Conservation (phyloP, 2,888 invertebrate species). For the Hemithea aestivaria region DNA sequence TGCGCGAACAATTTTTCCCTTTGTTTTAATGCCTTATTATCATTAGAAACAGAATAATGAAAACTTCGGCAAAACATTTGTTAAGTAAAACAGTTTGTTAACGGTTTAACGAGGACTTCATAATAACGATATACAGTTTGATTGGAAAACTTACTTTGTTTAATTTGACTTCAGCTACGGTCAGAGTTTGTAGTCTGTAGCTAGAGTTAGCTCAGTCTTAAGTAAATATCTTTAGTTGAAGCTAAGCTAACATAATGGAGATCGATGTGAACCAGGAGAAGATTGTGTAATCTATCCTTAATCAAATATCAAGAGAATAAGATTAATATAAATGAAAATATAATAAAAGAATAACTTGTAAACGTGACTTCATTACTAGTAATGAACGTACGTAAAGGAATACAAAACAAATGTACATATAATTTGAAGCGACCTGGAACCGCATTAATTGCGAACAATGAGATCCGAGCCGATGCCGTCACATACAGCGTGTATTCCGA, state of each 20-base stretch:
- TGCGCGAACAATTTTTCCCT: conserved; percentile 4
- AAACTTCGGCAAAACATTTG: too few relatives aligned
- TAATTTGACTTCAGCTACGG: conserved; percentile 26
- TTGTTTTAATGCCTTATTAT: conserved; percentile 1
- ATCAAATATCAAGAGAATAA: conserved; percentile 5
- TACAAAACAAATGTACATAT: conserved; percentile 21
- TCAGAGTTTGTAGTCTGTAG: conserved; percentile 27
- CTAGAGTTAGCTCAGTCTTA: conserved; percentile 24
- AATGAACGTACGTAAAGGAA: conserved; percentile 19
- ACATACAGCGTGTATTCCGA: conserved; percentile 21
- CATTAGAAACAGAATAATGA: not conserved
- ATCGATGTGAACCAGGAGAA: too few relatives aligned
- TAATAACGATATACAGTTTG: conserved; percentile 31
- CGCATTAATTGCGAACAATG: conserved; percentile 28
- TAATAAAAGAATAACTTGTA: conserved; percentile 15
- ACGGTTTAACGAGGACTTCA: conserved; percentile 19
- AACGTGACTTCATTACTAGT: conserved; percentile 21
- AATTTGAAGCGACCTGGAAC: conserved; percentile 16
- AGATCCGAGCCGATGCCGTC: conserved; percentile 13
- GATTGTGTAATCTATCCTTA: too few relatives aligned
- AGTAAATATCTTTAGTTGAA: too few relatives aligned
- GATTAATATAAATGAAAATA: conserved; percentile 5
- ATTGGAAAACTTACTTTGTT: conserved; percentile 32
- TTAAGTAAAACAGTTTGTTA: conserved; percentile 7
- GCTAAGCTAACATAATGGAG: too few relatives aligned